Evolutionary conservation across 2,113 vertebrate species (phyloP).

Genomic region (Acrocephalus arundinaceus): DNA sequence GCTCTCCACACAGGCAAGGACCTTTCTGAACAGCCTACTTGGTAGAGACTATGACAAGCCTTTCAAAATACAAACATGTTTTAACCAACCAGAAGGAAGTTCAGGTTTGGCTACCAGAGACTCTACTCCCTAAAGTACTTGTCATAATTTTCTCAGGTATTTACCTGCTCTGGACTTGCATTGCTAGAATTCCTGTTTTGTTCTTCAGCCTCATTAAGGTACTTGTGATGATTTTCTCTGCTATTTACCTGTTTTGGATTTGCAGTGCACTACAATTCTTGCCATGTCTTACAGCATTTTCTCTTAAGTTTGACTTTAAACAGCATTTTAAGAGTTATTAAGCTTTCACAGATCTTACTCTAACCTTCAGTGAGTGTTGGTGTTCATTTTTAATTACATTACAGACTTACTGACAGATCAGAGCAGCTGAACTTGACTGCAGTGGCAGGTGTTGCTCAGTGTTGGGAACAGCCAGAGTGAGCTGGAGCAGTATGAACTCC

Average conservation of each 20-base stretch:
- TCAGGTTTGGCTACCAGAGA: neutral
- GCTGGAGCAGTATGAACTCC: neutral
- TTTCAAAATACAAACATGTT: neutral
- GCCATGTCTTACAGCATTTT: neutral
- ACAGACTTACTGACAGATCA: neutral
- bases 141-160: neutral
- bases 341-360: neutral
- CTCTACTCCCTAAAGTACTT: neutral
- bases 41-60: neutral
- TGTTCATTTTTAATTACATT: neutral
- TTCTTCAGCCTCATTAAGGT: neutral
- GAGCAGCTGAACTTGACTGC: neutral
- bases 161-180: neutral
- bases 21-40: neutral
- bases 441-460: neutral
- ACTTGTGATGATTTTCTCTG: neutral
- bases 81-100: neutral
- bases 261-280: neutral
- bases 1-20: neutral
- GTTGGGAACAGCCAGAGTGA: neutral
- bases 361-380: neutral
- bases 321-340: neutral
- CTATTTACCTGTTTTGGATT: neutral
- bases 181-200: neutral
- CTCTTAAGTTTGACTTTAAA: neutral